Percentiles rank a stretch among this genome's conserved stretches.
phyloP scores from a whole-genome alignment of 1,140 invertebrate genomes.

The Caenorhabditis briggsae region DNA sequence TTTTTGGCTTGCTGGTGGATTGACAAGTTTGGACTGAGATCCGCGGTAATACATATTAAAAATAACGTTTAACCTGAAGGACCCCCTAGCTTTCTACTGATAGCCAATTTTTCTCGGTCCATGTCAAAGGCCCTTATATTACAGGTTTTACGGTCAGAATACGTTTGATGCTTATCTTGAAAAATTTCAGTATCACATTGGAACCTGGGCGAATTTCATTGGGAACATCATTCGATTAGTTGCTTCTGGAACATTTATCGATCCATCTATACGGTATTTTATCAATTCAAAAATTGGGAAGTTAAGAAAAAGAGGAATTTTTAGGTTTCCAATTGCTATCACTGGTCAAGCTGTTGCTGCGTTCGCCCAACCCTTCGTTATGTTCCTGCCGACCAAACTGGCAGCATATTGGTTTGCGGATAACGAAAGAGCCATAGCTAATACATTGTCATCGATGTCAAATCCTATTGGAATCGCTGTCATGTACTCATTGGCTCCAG shows the following conservation, averaged over 20 bases:
- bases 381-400: constrained; percentile 76
- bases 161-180: too few species aligned
- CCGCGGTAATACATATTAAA: constrained; percentile 78
- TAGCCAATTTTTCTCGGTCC: too few species aligned
- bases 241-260: constrained; percentile 64
- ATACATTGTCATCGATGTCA: constrained; percentile 73
- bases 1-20: constrained; percentile 79
- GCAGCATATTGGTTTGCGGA: constrained; percentile 76
- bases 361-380: constrained; percentile 73
- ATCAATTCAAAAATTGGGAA: too few species aligned
- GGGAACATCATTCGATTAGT: constrained; percentile 79
- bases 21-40: constrained; percentile 79
- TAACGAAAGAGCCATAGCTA: constrained; percentile 72
- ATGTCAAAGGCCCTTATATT: too few species aligned
- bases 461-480: constrained; percentile 75
- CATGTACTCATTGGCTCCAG: constrained; percentile 73
- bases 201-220: constrained; percentile 79
- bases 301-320: too few species aligned
- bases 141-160: too few species aligned
- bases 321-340: constrained; percentile 71
- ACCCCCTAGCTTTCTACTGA: not conserved
- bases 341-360: constrained; percentile 73
- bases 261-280: constrained; percentile 69
- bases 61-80: not conserved
- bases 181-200: constrained; percentile 78